Evolutionary conservation across 2,113 vertebrate species (phyloP).

Genomic region (Oncorhynchus gorbuscha): DNA sequence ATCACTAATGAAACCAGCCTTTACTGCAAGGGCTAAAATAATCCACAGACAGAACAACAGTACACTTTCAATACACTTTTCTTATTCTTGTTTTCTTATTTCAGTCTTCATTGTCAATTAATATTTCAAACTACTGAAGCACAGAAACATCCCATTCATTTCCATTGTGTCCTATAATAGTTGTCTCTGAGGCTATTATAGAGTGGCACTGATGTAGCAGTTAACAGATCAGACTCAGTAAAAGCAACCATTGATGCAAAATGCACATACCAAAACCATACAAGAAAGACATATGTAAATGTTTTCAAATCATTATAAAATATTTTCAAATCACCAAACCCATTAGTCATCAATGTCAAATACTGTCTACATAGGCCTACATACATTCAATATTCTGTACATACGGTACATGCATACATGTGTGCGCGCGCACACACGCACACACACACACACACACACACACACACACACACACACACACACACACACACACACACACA

Average conservation of each 20-base stretch:
- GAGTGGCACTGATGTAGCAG: neutral
- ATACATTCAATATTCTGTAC: neutral
- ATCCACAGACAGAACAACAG: neutral
- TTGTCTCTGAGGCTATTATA: neutral
- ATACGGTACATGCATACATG: neutral
- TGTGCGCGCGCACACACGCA: fast-evolving
- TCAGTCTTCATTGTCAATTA: neutral
- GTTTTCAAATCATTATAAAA: too few relatives aligned
- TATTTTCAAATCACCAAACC: neutral
- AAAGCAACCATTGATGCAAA: neutral
- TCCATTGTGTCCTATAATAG: neutral
- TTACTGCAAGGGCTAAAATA: neutral
- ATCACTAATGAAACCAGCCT: conserved; percentile 5
- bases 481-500: neutral
- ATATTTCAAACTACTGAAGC: neutral
- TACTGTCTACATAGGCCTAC: neutral
- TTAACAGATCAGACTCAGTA: neutral
- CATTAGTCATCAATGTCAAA: neutral
- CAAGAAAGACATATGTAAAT: neutral
- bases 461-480: neutral
- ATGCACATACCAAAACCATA: neutral
- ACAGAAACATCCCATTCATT: neutral
- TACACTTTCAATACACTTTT: neutral
- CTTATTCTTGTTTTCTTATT: neutral
- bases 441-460: neutral